These are phyloP conservation scores for Pammene fasciana DNA, from an alignment of 2,888 invertebrate species.

Conservation along the genomic window DNA sequence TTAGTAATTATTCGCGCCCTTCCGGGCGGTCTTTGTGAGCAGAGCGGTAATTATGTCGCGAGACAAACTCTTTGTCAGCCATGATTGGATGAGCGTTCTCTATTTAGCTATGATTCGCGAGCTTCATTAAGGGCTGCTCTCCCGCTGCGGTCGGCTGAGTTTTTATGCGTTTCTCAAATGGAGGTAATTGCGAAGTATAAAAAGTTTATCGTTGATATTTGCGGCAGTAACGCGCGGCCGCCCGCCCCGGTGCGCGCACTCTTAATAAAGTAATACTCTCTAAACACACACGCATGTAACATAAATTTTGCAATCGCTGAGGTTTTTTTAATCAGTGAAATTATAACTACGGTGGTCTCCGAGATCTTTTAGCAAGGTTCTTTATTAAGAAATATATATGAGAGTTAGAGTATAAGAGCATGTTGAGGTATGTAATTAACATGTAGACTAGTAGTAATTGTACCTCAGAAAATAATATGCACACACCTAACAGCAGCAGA, in stretches of 20 bases:
- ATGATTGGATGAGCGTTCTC: slow-evolving; percentile 61
- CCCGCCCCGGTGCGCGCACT: slow-evolving; percentile 71
- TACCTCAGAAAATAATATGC: background rate
- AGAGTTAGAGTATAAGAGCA: slow-evolving; percentile 11
- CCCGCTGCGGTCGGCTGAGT: slow-evolving; percentile 65
- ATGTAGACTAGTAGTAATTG: background rate
- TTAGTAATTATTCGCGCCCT: slow-evolving; percentile 77
- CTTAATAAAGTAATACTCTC: slow-evolving; percentile 82
- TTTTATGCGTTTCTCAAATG: slow-evolving; percentile 75
- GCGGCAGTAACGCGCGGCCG: slow-evolving; percentile 63
- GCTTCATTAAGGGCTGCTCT: slow-evolving; percentile 61
- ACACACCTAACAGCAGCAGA: background rate
- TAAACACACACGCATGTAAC: slow-evolving; percentile 81
- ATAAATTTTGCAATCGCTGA: slow-evolving; percentile 75
- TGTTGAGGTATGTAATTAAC: background rate
- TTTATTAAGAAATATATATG: slow-evolving; percentile 70
- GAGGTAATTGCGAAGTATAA: slow-evolving; percentile 77
- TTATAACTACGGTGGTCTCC: slow-evolving; percentile 78
- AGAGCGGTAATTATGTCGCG: slow-evolving; percentile 63
- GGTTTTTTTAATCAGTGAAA: slow-evolving; percentile 78
- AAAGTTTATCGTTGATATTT: slow-evolving; percentile 71
- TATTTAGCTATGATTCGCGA: slow-evolving; percentile 62
- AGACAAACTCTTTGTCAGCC: slow-evolving; percentile 61
- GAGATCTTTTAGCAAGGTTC: slow-evolving; percentile 64
- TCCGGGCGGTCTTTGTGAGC: slow-evolving; percentile 75